Base-by-base conservation (phyloP, 2,113 vertebrate species). In the Monopterus albus region DNA sequence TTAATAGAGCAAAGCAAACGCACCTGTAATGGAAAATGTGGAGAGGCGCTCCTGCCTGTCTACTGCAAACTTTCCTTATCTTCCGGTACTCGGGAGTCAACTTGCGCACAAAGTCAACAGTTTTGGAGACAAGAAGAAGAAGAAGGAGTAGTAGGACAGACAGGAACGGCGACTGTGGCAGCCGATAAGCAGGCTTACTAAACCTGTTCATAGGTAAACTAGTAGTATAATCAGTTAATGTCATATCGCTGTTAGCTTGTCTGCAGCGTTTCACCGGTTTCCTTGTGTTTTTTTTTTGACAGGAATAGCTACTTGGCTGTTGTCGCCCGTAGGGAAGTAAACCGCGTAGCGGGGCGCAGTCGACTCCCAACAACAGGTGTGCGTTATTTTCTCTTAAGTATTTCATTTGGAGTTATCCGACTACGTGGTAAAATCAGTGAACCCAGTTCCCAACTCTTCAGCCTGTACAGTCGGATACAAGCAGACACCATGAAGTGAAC, bases 11-110 rank as follows among this genome's bases (percentile, higher is more conserved):
- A 11, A 28, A 72, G 70, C 49, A 79, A 82, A 86, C 4, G 66
- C 81, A 89, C 87, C 86, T 92, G 86, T 77, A 72, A 73, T 79
- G 88, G 90, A 89, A 90, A 87, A 67, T 53, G 39, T 51, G 69
- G 58, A 70, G 61, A 69, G 43, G 56, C 65, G 58, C 76, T 74
- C 25, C 61, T 28, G 74, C 18, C n/a, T 18, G 51, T 35, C 40
- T 17, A 35, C 78, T 23, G 65, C 75, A 45, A 84, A 86, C 78
- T 84, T 86, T 81, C 61, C 64, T 52, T 20, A 45, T 86, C 88
- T 92, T 91, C 91, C 87, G 84, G 85, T 60, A 61, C 53, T 68
- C 26, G 40, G 57, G 57, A 29, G 45, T 40, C 46, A 14, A 20
- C 23, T 0, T 1, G 20, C 17, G n/a, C 49, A n/a, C 35, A 15